Base-by-base conservation (phyloP, 2,797 vertebrate genomes). In the Ispidina picta region DNA sequence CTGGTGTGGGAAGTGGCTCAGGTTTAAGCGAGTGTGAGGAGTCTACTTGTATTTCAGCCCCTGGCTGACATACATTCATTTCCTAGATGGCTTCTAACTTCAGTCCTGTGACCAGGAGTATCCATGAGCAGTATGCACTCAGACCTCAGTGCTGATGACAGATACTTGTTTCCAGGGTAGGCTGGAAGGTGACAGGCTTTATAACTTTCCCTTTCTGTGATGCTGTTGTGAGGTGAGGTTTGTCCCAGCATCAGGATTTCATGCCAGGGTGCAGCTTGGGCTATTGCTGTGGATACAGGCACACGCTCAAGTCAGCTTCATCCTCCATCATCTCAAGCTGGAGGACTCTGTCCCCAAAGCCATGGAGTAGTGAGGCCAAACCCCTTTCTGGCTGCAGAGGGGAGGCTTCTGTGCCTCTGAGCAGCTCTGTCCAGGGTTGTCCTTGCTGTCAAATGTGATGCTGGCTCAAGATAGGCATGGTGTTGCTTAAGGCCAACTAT, bases 71-170 rank as follows among this genome's bases (percentile, higher is more conserved):
- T 28, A 4, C 5, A 3, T 20, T 69, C 22, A 18, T 20, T 77
- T 75, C 66, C 31, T 51, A 4, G 25, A 16, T 69, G 56, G 59
- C 18, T 73, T 8, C 5, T 82, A 29, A 54, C 51, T 54, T 54
- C 51, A 28, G 26, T 72, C 37, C 43, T 46, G 35, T 31, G 35
- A 15, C 14, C 25, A 23, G 33, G n/a, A 28, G 26, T 13, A 8
- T 69, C 37, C 0, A 0, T 54, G 70, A 69, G 49, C 0, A 0
- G 66, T 68, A 31, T 22, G 37, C 60, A 5, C 29, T 71, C 49
- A 46, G 58, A 41, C 23, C 21, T 46, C 9, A 0, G 11, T 79
- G 87, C 60, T 73, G 11, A 29, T 0, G 8, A 12, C 22, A 33
- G 54, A 4, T 33, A 9, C 4, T 58, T 66, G n/a, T 78, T 69